A percentile compares a stretch with the other conserved stretches of the same genome.
Conservation (phyloP, 2,113 vertebrate species). For the Rhinichthys klamathensis region DNA sequence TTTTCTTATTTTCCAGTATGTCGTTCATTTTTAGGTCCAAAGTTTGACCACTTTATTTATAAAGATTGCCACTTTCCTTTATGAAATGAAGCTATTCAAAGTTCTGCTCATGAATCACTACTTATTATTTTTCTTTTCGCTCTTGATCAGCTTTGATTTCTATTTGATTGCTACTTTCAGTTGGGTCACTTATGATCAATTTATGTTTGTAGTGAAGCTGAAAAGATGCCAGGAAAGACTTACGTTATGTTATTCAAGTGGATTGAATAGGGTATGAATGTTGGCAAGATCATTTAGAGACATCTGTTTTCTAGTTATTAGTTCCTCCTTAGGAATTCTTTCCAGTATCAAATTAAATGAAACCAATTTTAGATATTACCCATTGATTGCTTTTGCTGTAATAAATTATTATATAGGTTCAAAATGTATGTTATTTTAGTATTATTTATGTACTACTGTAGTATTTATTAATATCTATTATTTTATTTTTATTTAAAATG, state of each 20-base stretch:
- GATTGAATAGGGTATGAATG: not conserved
- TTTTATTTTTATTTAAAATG: not conserved
- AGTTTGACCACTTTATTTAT: too few species aligned
- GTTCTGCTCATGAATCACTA: not conserved
- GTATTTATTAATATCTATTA: not conserved
- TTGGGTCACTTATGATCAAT: not conserved
- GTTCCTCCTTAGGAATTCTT: not conserved
- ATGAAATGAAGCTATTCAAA: not conserved
- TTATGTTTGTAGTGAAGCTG: not conserved
- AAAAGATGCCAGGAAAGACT: not conserved
- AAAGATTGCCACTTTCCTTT: not conserved
- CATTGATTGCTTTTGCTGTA: not conserved
- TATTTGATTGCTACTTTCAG: not conserved
- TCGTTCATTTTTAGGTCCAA: not conserved
- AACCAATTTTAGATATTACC: not conserved
- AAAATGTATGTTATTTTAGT: not conserved
- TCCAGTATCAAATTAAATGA: not conserved
- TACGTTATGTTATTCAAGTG: not conserved
- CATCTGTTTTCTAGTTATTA: slow-evolving; percentile 13
- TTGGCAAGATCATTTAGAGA: not conserved
- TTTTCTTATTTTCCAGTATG: not conserved
- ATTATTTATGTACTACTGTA: not conserved
- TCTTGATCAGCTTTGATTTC: not conserved
- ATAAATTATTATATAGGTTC: not conserved
- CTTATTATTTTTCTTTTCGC: not conserved